Evolutionary conservation across 1,140 invertebrate genomes (phyloP), one percentile per base, ranked within the genome.

Genomic region (Saxidomus purpurata): DNA sequence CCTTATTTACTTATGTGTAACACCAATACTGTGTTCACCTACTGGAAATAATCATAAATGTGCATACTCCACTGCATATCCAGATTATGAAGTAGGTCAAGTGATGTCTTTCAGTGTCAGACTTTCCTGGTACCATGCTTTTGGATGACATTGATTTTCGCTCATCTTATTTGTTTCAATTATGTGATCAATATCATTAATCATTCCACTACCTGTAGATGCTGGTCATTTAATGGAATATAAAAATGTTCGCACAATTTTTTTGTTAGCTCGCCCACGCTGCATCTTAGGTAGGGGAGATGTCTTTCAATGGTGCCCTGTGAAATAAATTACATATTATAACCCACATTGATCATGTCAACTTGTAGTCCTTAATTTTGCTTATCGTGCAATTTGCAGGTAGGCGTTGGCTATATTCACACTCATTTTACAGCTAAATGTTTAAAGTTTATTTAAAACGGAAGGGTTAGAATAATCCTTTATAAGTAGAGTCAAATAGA

Each of bases 131-230:
- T 8, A 43, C 15, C 43, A 8, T 4, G 4, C 43, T 71, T 40
- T 71, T 31, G 67, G 67, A 38, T n/a, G 22, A 11, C 67, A 71
- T 71, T 71, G 67, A 71, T 71, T 71, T 71, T n/a, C 38, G 15
- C 67, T 38, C 67, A 71, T 38, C 67, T 67, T 1, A 36, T 38
- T 36, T 6, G 15, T 31, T 67, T 71, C 28, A 38, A 71, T 71
- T 36, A 71, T 38, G 2, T 36, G 36, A 71, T 71, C 59, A 63
- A 63, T 63, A 63, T 63, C n/a, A 63, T 63, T 28, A 28, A 28
- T 63, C 59, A 63, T n/a, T 55, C 28, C 6, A 22, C 59, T 63
- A 63, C 59, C 59, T 63, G 22, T 19, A 11, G 15, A 28, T 6
- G 15, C 25, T 63, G 59, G 59, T 63, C n/a, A 28, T 28, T 63